Conservation (phyloP, 2,113 vertebrate genomes). For the Leuciscus idus region DNA sequence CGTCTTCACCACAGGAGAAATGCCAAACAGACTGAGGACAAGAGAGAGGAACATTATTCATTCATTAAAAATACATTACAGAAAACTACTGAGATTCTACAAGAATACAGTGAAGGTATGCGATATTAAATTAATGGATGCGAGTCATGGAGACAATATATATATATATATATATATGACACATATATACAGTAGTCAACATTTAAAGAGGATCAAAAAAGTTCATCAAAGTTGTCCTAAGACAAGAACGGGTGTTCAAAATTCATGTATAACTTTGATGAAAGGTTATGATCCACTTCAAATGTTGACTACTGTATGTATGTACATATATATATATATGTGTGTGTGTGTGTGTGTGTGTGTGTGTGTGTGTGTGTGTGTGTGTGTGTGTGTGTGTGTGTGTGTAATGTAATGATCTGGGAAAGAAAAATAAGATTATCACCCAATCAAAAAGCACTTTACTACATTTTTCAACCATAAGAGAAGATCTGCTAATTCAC, state of each 20-base stretch:
- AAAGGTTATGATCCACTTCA: no score
- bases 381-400: no score
- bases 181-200: no score
- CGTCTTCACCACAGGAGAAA: slow-evolving; percentile 84
- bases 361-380: no score
- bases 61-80: not conserved
- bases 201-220: no score
- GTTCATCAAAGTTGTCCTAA: no score
- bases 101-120: not conserved
- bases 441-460: not conserved
- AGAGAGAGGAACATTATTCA: not conserved
- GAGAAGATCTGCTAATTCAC: not conserved
- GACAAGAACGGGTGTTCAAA: no score
- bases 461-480: not conserved
- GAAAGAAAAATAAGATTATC: not conserved
- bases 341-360: no score
- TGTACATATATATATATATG: no score
- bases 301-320: no score
- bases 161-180: no score
- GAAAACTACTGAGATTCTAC: not conserved
- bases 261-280: no score
- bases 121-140: not conserved
- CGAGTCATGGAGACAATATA: not conserved
- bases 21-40: slow-evolving; percentile 84
- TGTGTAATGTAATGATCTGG: not conserved